Conservation (phyloP, 2,113 vertebrate genomes). For the Riparia riparia region DNA sequence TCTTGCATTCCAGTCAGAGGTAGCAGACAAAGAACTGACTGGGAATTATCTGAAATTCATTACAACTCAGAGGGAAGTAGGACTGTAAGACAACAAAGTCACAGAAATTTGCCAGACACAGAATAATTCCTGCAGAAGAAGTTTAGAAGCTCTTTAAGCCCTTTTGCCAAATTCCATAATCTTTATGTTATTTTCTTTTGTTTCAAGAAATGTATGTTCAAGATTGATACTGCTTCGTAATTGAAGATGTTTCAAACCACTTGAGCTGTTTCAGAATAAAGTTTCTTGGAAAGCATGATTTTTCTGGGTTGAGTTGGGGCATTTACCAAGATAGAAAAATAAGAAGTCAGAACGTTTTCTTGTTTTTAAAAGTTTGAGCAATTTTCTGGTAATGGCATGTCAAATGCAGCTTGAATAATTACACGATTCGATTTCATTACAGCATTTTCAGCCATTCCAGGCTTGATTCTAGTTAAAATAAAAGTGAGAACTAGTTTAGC, state of each 20-base stretch:
- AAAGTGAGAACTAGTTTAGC: background rate
- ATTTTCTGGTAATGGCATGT: background rate
- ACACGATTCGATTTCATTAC: background rate
- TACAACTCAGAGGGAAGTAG: background rate
- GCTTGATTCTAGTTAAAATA: background rate
- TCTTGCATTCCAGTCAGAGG: background rate
- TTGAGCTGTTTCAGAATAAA: background rate
- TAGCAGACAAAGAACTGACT: background rate
- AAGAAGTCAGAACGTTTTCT: background rate
- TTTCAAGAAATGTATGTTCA: background rate
- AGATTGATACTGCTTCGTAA: background rate
- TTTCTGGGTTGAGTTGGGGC: background rate
- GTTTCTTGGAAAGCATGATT: background rate
- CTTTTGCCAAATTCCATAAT: background rate
- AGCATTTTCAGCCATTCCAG: background rate
- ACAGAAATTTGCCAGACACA: background rate
- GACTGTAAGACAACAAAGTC: background rate
- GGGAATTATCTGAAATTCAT: background rate
- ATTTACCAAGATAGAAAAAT: constrained; percentile 5
- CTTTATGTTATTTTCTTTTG: background rate
- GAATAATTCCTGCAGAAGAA: background rate
- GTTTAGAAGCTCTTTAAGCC: background rate
- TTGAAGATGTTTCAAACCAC: background rate
- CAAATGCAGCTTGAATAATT: background rate
- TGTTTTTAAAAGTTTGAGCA: constrained; percentile 23